Evolutionary conservation across 2,888 invertebrate genomes (phyloP).

Genomic region (Hirtodrosophila trivittata): DNA sequence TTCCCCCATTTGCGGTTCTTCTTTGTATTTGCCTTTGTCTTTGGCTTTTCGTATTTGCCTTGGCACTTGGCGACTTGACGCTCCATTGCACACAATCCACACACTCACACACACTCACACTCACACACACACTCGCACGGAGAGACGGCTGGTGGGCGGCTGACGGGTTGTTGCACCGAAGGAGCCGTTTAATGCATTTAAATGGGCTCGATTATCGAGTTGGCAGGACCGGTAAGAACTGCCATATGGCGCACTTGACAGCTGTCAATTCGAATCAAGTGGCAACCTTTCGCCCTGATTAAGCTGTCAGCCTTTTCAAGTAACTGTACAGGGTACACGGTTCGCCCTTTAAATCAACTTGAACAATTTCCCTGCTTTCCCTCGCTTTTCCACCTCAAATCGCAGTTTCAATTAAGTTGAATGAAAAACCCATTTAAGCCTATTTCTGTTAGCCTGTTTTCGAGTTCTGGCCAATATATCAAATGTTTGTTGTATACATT

Average conservation of each 20-base stretch:
- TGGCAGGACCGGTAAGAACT: conserved; percentile 38
- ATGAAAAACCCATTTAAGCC: not conserved
- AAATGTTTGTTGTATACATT: too few species aligned
- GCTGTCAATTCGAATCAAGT: conserved; percentile 55
- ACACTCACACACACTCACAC: conserved; percentile 13
- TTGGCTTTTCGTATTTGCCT: conserved; percentile 21
- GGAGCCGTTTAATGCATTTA: conserved; percentile 66
- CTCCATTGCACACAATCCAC: conserved; percentile 40
- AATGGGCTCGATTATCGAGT: conserved; percentile 67
- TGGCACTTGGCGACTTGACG: conserved; percentile 12
- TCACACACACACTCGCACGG: conserved; percentile 5
- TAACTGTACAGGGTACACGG: too few species aligned
- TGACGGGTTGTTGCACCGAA: conserved; percentile 14
- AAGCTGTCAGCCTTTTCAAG: conserved; percentile 13
- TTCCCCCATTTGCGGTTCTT: conserved; percentile 4
- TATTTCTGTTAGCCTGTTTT: too few species aligned
- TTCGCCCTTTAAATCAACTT: too few species aligned
- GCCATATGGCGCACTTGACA: conserved; percentile 52
- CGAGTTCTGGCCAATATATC: too few species aligned
- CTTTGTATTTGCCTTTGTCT: conserved; percentile 29
- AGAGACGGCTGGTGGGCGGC: not conserved
- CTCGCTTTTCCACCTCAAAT: too few species aligned
- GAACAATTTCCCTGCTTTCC: too few species aligned
- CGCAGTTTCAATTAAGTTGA: not conserved
- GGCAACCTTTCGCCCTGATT: conserved; percentile 30